phyloP scores from a whole-genome alignment of 2,797 vertebrate genomes.

The Hypotaenidia philippensis region DNA sequence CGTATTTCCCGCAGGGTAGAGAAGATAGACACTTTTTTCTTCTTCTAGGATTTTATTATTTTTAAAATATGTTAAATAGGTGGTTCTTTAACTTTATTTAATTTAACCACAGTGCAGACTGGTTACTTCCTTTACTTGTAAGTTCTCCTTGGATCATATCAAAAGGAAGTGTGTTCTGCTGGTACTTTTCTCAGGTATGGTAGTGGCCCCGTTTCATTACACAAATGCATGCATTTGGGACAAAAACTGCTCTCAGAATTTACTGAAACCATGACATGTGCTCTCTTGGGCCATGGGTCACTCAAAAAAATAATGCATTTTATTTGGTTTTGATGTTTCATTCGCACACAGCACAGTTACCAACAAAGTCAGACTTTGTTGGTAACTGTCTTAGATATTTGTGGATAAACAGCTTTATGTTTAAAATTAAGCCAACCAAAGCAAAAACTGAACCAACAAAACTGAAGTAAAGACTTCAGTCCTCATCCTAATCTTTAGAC shows the following conservation, averaged over 20 bases:
- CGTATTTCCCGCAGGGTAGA: not conserved
- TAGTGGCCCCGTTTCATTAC: not conserved
- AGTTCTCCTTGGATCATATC: not conserved
- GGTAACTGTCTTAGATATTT: not conserved
- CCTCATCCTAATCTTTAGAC: not conserved
- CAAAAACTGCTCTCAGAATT: not conserved
- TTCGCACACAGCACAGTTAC: not conserved
- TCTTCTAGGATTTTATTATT: not conserved
- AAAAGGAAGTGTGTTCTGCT: not conserved
- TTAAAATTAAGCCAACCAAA: not conserved
- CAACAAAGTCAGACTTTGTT: not conserved
- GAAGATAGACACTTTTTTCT: not conserved
- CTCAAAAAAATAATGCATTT: not conserved
- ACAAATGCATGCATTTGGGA: not conserved
- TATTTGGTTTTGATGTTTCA: not conserved
- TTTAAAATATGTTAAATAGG: not conserved
- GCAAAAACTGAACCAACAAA: not conserved
- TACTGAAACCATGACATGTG: not conserved
- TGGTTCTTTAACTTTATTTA: not conserved
- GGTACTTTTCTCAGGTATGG: not conserved
- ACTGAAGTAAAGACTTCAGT: not conserved
- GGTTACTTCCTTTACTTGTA: not conserved
- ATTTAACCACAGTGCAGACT: not conserved
- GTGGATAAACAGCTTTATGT: not conserved
- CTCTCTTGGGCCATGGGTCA: not conserved